Percentiles rank a stretch among this genome's conserved stretches.
These are phyloP conservation scores for Oncorhynchus mykiss DNA, from an alignment of 2,113 vertebrate genomes.

Conservation along the genomic window DNA sequence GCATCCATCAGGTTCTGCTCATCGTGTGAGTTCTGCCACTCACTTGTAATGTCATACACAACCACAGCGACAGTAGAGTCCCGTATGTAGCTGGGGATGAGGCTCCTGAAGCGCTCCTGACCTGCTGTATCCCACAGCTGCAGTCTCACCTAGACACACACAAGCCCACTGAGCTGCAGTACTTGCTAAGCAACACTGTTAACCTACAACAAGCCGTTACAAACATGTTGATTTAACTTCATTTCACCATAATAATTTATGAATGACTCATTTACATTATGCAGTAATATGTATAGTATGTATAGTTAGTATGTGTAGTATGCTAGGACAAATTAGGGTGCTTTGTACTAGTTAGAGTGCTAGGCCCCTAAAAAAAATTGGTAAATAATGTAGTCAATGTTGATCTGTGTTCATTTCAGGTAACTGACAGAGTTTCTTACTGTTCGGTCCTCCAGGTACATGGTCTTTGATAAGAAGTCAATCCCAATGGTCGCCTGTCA, in stretches of 20 bases:
- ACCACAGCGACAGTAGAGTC: constrained; percentile 75
- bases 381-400: background rate
- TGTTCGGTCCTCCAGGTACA: constrained; percentile 80
- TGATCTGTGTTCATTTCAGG: background rate
- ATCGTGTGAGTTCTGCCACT: background rate
- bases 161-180: constrained; percentile 27
- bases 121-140: constrained; percentile 74
- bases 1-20: background rate
- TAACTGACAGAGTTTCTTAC: constrained; percentile 53
- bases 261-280: no score
- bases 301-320: no score
- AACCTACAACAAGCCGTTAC: background rate
- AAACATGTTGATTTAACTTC: no score
- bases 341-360: background rate
- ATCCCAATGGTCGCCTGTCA: constrained; percentile 77
- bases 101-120: constrained; percentile 72
- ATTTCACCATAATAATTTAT: no score
- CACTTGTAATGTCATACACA: constrained; percentile 74
- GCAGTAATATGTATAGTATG: no score
- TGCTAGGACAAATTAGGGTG: background rate
- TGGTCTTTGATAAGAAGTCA: constrained; percentile 79
- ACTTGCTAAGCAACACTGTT: no score
- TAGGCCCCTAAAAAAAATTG: no score
- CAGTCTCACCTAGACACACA: constrained; percentile 58
- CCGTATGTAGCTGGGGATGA: constrained; percentile 72